Base-by-base conservation (phyloP, 35 echinoderm and acorn worm genomes). In the Apostichopus californicus region DNA sequence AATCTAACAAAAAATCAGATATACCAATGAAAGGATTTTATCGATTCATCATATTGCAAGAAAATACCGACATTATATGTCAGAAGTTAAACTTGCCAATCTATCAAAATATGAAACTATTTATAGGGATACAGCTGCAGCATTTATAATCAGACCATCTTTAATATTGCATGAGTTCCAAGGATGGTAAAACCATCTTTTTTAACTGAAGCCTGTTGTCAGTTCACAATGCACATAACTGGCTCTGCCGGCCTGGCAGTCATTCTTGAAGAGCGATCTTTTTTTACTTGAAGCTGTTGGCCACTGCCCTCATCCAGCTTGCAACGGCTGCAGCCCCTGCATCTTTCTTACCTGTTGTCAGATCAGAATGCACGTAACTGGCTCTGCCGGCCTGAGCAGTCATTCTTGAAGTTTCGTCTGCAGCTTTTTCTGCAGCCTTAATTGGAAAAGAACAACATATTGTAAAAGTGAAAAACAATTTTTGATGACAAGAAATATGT, bases 241-340 rank as follows among this genome's bases (percentile, higher is more conserved):
- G 10, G 96, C 96, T 90, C 94, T 80, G 1, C 96, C 92, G 5
- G 94, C 96, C 65, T 87, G 90, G 96, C 96, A 9, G 83, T 83
- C 94, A 98, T 98, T 8, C 18, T 77, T 6, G 86, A 53, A 25
- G 93, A 11, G 57, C 11, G 57, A 8, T 11, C 57, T 60, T 60
- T 4, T 73, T 21, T 73, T 73, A 82, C 8, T 11, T 55, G 79
- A 53, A 53, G 25, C 63, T 60, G 8, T 90, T 68, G 6, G 77
- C 64, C 52, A 83, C 91, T 14, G 94, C 96, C 63, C 78, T 89
- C 28, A 98, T 71, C 96, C 96, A 98, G 24, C 94, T 34, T 28
- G 84, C 85, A 5, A 98, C 94, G 59, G 96, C 96, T 54, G 61
- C 87, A 78, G 96, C 94, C 20, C 94, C 96, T 34, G 94, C 92